Evolutionary conservation across 2,888 invertebrate species (phyloP), one percentile per base, ranked within the genome.

Genomic region (Leptinotarsa juncta): DNA sequence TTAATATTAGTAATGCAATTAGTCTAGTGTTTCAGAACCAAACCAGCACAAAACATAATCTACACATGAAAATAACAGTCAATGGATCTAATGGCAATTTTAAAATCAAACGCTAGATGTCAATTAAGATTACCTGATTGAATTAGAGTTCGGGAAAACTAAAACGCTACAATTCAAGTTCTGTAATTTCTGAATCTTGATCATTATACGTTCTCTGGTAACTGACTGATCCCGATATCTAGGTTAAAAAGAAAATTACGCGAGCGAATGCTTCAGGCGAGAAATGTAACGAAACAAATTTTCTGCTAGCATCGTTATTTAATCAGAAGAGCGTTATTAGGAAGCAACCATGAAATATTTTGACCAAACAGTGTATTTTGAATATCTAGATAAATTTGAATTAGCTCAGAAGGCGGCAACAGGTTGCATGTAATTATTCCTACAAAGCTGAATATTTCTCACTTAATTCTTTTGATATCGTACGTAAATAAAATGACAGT

Each of bases 101-200:
- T 42, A n/a, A 50, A 50, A 23, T 16, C 23, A 66, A 65, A 71
- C 71, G 66, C 71, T 51, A 71, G 66, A 66, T 65, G 16, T 4
- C 57, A 53, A 71, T 71, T 71, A 71, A 71, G 66, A 66, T 66
- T 57, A 55, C 55, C 23, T 66, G 66, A 71, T 71, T 66, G 16
- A 53, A 65, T 51, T 71, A 50, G 62, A 71, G 53, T 42, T 23
- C 42, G 65, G 66, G 66, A 16, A 55, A 32, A 71, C 50, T 50
- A 16, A 65, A 71, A 20, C n/a, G 65, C 48, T 55, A 42, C 14
- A 51, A 18, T 65, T 66, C 4, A 48, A 66, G n/a, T 70, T 32
- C 62, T 62, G 62, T 42, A 42, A 62, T 62, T 62, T 62, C n/a
- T 32, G 42, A 62, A 62, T 32, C 62, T 62, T 32, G 62, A 32